Conservation (phyloP, 2,888 invertebrate genomes). For the Drosophila sordidula region DNA sequence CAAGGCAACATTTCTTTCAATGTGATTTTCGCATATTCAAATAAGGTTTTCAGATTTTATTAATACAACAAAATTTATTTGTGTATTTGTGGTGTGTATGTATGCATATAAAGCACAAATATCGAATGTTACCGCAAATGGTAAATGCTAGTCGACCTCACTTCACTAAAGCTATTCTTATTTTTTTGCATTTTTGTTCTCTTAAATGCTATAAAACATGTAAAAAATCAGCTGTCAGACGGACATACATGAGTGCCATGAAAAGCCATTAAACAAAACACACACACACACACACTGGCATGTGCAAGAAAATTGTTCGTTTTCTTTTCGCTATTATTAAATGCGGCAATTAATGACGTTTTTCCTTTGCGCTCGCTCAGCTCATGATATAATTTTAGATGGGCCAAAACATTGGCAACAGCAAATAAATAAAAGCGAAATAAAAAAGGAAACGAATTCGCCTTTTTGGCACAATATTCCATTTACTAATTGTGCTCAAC, state of each 20-base stretch:
- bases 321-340: conserved; percentile 34
- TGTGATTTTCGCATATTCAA: too few relatives aligned
- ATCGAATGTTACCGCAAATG: background rate
- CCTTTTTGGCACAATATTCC: conserved; percentile 28
- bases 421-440: background rate
- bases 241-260: conserved; percentile 30
- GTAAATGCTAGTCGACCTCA: background rate
- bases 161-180: background rate
- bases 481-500: conserved; percentile 12
- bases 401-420: conserved; percentile 24
- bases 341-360: conserved; percentile 69
- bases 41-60: too few relatives aligned
- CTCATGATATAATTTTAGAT: conserved; percentile 66
- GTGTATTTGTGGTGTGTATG: too few relatives aligned
- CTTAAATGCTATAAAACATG: conserved; percentile 10
- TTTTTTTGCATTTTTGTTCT: background rate
- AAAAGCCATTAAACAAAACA: conserved; percentile 41
- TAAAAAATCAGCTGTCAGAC: conserved; percentile 40
- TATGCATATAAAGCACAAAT: too few relatives aligned
- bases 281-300: background rate
- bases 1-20: too few relatives aligned
- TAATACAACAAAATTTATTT: too few relatives aligned
- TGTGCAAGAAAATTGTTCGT: conserved; percentile 18
- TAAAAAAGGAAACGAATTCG: conserved; percentile 34
- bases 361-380: conserved; percentile 42